These are phyloP conservation scores for Pelusios castaneus DNA, from an alignment of 2,113 vertebrate species.

Conservation along the genomic window DNA sequence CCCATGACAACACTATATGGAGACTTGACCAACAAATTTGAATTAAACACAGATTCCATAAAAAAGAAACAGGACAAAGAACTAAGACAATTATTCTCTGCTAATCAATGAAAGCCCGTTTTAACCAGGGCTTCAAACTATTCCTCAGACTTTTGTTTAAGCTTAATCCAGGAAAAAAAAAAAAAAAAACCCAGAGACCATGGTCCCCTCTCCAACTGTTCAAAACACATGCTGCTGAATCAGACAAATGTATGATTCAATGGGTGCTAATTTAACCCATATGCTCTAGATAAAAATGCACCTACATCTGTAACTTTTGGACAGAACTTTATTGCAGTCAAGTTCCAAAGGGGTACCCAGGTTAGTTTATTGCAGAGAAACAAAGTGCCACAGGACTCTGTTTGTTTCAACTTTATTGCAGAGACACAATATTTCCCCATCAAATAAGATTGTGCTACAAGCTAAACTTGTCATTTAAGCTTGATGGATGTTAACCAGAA, in stretches of 20 bases:
- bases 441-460: not conserved
- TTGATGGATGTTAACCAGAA: not conserved
- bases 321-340: not conserved
- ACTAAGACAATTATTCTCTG: not conserved
- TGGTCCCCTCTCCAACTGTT: no score
- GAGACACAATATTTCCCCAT: not conserved
- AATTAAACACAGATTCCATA: not conserved
- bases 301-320: not conserved
- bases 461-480: not conserved
- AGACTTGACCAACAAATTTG: not conserved
- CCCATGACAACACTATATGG: not conserved
- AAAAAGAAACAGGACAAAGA: not conserved
- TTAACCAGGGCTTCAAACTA: not conserved
- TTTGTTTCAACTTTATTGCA: not conserved
- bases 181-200: not conserved
- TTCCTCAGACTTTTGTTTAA: not conserved
- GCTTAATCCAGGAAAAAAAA: not conserved
- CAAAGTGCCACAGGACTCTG: no score
- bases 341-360: no score
- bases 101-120: not conserved
- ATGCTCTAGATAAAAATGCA: not conserved
- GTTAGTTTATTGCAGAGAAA: no score
- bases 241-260: not conserved
- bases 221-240: not conserved
- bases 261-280: not conserved